Evolutionary conservation across 2,797 vertebrate genomes (phyloP).

Genomic region (Peromyscus eremicus): DNA sequence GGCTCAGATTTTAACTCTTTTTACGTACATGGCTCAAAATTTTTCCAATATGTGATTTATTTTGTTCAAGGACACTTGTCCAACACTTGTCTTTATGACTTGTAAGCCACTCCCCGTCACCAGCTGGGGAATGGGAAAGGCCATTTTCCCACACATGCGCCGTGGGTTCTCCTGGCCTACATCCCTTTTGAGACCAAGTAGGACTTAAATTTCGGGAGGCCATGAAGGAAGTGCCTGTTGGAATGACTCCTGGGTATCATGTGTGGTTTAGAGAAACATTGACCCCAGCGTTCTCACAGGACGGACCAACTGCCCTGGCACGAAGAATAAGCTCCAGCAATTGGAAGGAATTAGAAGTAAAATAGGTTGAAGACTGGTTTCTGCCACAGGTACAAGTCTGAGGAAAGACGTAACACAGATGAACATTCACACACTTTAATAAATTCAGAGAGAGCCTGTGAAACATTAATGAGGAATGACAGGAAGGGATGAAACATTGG

Average conservation of each 20-base stretch:
- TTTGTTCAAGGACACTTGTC: neutral
- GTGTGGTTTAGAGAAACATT: constrained; percentile 32
- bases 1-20: constrained; percentile 39
- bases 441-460: constrained; percentile 18
- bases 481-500: constrained; percentile 43
- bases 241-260: constrained; percentile 35
- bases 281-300: constrained; percentile 25
- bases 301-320: neutral
- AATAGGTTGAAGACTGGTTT: constrained; percentile 62
- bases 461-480: constrained; percentile 57
- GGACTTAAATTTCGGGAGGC: constrained; percentile 33
- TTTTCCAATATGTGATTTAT: neutral
- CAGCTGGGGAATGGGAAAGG: constrained; percentile 1
- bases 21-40: neutral
- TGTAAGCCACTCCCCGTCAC: neutral
- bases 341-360: constrained; percentile 62
- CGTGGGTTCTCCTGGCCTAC: constrained; percentile 27
- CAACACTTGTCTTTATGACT: constrained; percentile 20
- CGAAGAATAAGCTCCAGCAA: constrained; percentile 61
- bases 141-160: neutral
- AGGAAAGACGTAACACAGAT: constrained; percentile 42
- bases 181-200: constrained; percentile 44
- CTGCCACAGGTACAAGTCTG: constrained; percentile 53
- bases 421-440: constrained; percentile 28
- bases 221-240: neutral